Percentiles rank a stretch among this genome's conserved stretches.
Evolutionary conservation across 2,888 invertebrate species (phyloP).

Genomic region (Plagiodera versicolora): DNA sequence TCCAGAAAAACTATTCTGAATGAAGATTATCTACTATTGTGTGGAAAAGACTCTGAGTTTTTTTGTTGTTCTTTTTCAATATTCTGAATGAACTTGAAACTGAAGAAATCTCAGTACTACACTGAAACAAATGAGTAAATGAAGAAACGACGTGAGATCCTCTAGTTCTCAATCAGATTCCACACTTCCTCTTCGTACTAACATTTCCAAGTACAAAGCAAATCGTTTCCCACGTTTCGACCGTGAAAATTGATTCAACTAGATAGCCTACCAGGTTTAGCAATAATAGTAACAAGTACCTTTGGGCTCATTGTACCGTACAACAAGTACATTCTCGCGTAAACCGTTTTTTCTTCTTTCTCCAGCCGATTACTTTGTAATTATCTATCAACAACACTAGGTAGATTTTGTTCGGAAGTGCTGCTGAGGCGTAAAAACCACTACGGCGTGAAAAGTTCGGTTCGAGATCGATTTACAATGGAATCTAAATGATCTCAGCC

Average conservation of each 20-base stretch:
- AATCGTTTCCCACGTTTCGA: not conserved
- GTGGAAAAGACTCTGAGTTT: too few relatives aligned
- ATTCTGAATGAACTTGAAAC: too few relatives aligned
- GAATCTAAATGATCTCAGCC: too few relatives aligned
- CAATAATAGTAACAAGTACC: not conserved
- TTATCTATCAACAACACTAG: not conserved
- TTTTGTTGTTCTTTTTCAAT: too few relatives aligned
- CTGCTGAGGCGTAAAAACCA: not conserved
- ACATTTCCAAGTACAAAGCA: not conserved
- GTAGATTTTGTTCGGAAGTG: not conserved
- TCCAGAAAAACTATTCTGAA: too few relatives aligned
- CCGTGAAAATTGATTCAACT: not conserved
- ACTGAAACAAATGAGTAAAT: too few relatives aligned
- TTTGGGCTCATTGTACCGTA: not conserved
- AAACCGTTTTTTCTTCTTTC: not conserved
- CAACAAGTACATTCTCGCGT: not conserved
- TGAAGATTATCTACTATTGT: too few relatives aligned
- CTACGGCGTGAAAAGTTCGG: not conserved
- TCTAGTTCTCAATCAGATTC: too few relatives aligned
- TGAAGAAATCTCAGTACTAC: too few relatives aligned
- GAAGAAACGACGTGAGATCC: too few relatives aligned
- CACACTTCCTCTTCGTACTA: too few relatives aligned
- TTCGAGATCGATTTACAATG: not conserved
- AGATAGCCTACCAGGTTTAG: not conserved
- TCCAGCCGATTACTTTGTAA: not conserved